These are phyloP conservation scores for Apogon hyalosoma DNA, from an alignment of 2,797 vertebrate species.

Conservation along the genomic window DNA sequence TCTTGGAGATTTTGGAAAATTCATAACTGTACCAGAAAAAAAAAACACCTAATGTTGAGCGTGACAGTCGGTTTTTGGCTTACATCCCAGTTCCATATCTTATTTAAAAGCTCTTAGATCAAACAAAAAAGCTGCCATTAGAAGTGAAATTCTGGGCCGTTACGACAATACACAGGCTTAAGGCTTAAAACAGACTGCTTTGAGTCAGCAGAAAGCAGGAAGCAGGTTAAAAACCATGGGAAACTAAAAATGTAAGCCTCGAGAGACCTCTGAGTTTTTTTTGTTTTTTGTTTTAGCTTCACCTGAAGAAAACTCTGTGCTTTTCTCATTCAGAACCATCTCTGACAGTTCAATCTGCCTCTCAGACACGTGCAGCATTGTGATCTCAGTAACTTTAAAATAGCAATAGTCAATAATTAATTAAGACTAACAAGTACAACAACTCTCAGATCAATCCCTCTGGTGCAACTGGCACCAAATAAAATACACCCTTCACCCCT, in stretches of 20 bases:
- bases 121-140: background rate
- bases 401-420: constrained; percentile 57
- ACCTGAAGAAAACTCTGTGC: constrained; percentile 22
- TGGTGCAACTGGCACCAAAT: background rate
- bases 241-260: constrained; percentile 48
- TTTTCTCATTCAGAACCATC: background rate
- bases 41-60: no score
- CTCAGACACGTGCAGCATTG: constrained; percentile 14
- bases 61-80: no score
- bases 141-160: background rate
- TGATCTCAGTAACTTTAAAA: constrained; percentile 26
- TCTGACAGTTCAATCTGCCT: constrained; percentile 4
- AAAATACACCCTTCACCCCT: background rate
- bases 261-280: background rate
- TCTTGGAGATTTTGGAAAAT: no score
- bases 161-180: background rate
- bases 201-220: constrained; percentile 13
- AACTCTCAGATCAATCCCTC: constrained; percentile 34
- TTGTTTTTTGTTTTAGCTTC: background rate
- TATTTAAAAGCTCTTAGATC: background rate
- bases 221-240: constrained; percentile 4
- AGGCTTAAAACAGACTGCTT: constrained; percentile 9
- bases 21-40: no score
- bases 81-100: background rate
- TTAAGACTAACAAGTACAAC: constrained; percentile 20